A percentile compares a stretch with the other conserved stretches of the same genome.
phyloP scores from a whole-genome alignment of 35 echinoderm and acorn worm species.

The Ophiothrix spiculata region DNA sequence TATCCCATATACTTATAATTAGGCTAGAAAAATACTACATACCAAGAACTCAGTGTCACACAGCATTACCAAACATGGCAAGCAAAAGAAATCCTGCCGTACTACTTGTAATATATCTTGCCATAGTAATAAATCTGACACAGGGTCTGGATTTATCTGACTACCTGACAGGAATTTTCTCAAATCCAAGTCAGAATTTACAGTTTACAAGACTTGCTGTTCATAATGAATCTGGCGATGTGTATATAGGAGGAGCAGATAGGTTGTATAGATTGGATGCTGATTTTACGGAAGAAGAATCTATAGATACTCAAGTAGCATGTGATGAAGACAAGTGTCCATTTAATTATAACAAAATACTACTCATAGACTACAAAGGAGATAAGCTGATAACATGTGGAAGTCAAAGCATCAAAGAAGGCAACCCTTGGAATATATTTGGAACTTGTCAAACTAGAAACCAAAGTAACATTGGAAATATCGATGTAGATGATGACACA shows the following conservation, averaged over 20 bases:
- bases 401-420: neutral
- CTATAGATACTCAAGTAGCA: neutral
- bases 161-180: neutral
- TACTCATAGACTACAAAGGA: neutral
- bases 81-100: too few species aligned
- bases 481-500: neutral
- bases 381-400: slow-evolving; percentile 21
- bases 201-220: neutral
- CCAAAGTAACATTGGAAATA: neutral
- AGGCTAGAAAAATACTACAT: too few species aligned
- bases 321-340: neutral
- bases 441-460: neutral
- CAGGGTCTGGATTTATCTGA: neutral
- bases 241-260: neutral
- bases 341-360: slow-evolving; percentile 19
- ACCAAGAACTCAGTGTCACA: too few species aligned
- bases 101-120: too few species aligned
- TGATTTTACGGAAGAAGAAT: neutral
- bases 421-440: neutral
- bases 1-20: too few species aligned
- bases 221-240: neutral
- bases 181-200: slow-evolving; percentile 3
- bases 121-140: too few species aligned
- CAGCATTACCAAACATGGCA: too few species aligned
- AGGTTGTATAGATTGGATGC: neutral